Evolutionary conservation across 2,888 invertebrate species (phyloP), one percentile per base, ranked within the genome.

Genomic region (Xestobium rufovillosum): DNA sequence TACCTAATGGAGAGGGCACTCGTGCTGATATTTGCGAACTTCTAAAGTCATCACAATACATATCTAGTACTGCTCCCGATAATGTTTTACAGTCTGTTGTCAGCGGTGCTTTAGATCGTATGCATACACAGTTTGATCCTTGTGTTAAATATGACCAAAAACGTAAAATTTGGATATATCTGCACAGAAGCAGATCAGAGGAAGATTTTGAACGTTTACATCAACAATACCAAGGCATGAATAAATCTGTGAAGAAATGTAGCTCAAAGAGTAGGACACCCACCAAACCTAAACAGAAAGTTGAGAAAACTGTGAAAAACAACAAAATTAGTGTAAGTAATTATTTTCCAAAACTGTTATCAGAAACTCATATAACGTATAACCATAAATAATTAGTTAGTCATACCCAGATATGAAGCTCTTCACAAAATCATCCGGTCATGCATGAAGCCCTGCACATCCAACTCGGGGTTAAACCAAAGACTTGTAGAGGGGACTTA

Each of bases 1-100:
- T 95, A 49, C 95, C 95, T 1, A 94, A 94, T 61, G 94, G 95
- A 0, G 91, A 94, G 68, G 95, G 91, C 9, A 90, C 92, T 0
- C 68, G 92, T 2, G 83, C 86, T 1, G 92, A 95, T 56, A 89
- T 95, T 36, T 86, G 92, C 54, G 89, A 89, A 52, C 68, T 95
- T 42, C 69, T 95, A 34, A 76, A 76, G 55, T 74, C 74, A 60
- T 76, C 76, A 0, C 76, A 77, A 49, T 77, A 73, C 64, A 70
- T 77, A 48, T 66, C 70, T 3, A 61, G 67, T 11, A 69, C 69
- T 35, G 67, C 66, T 2, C 60, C 65, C 1, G 83, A 84, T 49
- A 80, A 77, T 48, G 73, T 80, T 33, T 61, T 87, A 14, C 80
- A 89, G 50, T 83, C 83, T 2, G 88, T 90, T 0, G 85, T 95